A percentile compares a stretch with the other conserved stretches of the same genome.
Evolutionary conservation across 2,888 invertebrate genomes (phyloP).

Genomic region (Temnothorax unifasciatus): DNA sequence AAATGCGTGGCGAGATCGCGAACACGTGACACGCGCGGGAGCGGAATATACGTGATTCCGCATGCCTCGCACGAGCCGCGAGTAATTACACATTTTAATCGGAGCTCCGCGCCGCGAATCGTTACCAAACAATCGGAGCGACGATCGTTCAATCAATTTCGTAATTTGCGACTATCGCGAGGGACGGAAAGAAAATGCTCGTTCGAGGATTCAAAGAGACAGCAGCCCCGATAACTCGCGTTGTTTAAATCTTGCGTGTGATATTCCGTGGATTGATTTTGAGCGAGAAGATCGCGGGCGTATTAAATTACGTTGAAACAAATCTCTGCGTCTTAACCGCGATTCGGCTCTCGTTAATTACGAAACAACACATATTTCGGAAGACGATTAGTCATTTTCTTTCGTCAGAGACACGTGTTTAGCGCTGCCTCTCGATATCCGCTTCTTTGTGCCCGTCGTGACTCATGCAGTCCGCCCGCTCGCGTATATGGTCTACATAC

Average conservation of each 20-base stretch:
- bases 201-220: neutral
- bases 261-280: neutral
- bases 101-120: conserved; percentile 6
- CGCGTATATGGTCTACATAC: conserved; percentile 45
- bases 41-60: conserved; percentile 46
- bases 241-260: neutral
- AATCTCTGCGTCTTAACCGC: neutral
- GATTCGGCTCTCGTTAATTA: neutral
- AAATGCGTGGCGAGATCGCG: conserved; percentile 28
- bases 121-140: neutral
- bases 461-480: conserved; percentile 29
- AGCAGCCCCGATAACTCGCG: neutral
- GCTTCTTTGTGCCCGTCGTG: conserved; percentile 43
- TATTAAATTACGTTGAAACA: neutral
- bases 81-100: conserved; percentile 44
- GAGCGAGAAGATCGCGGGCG: neutral
- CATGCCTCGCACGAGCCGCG: conserved; percentile 11
- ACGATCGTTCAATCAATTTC: neutral
- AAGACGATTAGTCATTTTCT: neutral
- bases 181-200: neutral
- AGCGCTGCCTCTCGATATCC: conserved; percentile 41
- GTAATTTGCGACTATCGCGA: neutral
- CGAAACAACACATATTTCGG: neutral
- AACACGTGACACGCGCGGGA: conserved; percentile 47
- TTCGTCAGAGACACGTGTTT: neutral